phyloP scores from a whole-genome alignment of 2,113 vertebrate species.

The Myrmecophaga tridactyla region DNA sequence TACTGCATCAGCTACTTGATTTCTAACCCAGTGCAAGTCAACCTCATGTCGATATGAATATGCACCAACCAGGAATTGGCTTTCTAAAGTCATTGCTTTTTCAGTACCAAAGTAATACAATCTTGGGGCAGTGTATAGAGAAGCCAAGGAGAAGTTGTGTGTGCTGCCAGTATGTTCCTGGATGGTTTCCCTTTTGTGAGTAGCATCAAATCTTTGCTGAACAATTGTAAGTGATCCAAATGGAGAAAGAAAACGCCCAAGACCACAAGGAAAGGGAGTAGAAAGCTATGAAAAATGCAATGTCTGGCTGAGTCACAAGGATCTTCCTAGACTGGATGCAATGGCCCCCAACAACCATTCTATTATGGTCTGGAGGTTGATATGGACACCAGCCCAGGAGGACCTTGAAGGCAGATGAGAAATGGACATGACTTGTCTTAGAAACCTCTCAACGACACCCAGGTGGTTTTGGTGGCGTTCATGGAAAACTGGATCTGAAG shows the following conservation, averaged over 20 bases:
- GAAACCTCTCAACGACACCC: not conserved
- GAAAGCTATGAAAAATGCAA: not conserved
- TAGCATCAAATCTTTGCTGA: not conserved
- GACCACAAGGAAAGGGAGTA: not conserved
- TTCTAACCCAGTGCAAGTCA: not conserved
- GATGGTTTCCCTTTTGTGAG: not conserved
- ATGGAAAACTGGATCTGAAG: not conserved
- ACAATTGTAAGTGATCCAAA: not conserved
- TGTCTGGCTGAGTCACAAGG: not conserved
- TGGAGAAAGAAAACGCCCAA: not conserved
- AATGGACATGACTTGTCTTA: not conserved
- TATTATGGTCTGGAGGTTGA: not conserved
- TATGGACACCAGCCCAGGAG: not conserved
- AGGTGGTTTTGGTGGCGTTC: rapidly evolving
- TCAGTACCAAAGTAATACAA: not conserved
- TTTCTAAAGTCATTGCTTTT: not conserved
- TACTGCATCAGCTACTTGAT: not conserved
- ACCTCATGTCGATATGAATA: not conserved
- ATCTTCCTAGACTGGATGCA: rapidly evolving
- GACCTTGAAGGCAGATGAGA: not conserved
- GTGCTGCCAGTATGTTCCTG: not conserved
- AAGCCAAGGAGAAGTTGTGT: not conserved
- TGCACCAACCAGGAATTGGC: not conserved
- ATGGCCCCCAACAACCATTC: not conserved
- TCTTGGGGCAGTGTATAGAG: not conserved